Evolutionary conservation across 1,140 invertebrate species (phyloP).

Genomic region (Drosophila punjabiensis): DNA sequence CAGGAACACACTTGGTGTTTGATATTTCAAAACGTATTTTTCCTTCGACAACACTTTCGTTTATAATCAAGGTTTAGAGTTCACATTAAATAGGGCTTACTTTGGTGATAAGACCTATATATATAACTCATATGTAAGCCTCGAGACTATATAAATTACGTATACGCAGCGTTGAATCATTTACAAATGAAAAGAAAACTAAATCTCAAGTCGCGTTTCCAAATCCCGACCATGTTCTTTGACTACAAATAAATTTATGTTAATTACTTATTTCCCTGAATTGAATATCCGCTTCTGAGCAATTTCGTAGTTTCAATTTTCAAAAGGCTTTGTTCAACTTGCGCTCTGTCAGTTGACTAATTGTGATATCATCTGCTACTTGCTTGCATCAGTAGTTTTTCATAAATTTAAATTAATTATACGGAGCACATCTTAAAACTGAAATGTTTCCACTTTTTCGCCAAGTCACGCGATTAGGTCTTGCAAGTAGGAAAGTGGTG

Average conservation of each 20-base stretch:
- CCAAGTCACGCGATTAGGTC: constrained; percentile 39
- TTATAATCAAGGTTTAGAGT: constrained; percentile 43
- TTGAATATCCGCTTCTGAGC: constrained; percentile 30
- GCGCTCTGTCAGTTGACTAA: constrained; percentile 51
- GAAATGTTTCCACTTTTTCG: constrained; percentile 28
- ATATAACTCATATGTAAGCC: neutral
- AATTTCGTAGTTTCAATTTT: constrained; percentile 29
- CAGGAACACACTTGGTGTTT: neutral
- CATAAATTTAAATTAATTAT: constrained; percentile 77
- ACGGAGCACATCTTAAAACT: constrained; percentile 35
- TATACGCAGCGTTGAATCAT: constrained; percentile 61
- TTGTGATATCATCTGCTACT: constrained; percentile 70
- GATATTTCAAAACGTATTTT: constrained; percentile 20
- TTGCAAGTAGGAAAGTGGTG: constrained; percentile 26
- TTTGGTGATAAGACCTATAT: constrained; percentile 33
- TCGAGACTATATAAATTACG: constrained; percentile 17
- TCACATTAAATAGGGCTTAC: constrained; percentile 13
- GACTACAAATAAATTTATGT: constrained; percentile 51
- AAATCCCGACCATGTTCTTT: constrained; percentile 1
- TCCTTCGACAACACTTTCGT: constrained; percentile 20
- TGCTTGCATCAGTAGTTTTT: constrained; percentile 41
- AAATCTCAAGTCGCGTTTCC: neutral
- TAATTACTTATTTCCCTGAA: constrained; percentile 54
- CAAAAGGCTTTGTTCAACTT: constrained; percentile 33
- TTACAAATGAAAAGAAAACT: constrained; percentile 9